Conservation (phyloP, 2,888 invertebrate genomes). For the Eudasyphora cyanicolor region DNA sequence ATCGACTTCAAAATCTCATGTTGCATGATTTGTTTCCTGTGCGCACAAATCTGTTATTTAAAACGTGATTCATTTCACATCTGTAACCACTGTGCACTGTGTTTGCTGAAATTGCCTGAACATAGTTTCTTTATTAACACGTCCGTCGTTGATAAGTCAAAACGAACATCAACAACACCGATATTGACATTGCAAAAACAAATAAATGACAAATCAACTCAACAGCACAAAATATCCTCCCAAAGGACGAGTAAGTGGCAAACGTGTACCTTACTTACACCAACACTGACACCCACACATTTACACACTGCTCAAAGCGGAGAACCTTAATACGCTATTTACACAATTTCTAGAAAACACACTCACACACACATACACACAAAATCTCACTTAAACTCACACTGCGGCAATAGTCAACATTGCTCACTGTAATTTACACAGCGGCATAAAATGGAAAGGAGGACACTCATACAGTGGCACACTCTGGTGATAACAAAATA, state of each 20-base stretch:
- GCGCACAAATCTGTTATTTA: too few species aligned
- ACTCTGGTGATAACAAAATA: conserved; percentile 3
- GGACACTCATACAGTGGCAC: background rate
- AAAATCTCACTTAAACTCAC: background rate
- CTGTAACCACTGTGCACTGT: background rate
- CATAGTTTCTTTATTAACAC: conserved; percentile 29
- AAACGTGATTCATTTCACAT: too few species aligned
- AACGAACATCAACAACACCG: conserved; percentile 10
- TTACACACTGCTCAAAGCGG: conserved; percentile 22
- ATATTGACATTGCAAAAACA: too few species aligned
- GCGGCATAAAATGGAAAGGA: background rate
- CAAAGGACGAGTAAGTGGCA: conserved; percentile 24
- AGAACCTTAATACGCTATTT: background rate
- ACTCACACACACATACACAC: background rate
- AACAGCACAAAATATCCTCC: background rate
- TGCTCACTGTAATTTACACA: conserved; percentile 10
- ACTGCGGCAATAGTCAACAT: background rate
- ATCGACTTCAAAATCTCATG: too few species aligned
- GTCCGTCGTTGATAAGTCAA: background rate
- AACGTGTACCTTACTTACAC: background rate
- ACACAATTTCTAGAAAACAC: conserved; percentile 17
- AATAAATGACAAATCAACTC: conserved; percentile 19
- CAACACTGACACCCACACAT: conserved; percentile 8
- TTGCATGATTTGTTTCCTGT: too few species aligned
- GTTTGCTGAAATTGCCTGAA: background rate